Conservation (phyloP, 2,797 vertebrate species). For the Clarias pachynema region DNA sequence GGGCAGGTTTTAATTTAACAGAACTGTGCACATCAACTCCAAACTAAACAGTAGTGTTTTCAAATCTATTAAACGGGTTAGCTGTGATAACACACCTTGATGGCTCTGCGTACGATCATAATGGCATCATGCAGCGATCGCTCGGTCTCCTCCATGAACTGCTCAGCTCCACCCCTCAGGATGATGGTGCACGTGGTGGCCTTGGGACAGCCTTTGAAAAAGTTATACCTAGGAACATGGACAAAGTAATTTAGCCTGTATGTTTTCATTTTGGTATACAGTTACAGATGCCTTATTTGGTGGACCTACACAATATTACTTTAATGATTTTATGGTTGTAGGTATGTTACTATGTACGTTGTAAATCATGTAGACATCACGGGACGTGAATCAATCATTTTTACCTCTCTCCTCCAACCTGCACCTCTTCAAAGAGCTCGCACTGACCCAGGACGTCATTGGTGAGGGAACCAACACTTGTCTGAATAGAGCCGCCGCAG, state of each 20-base stretch:
- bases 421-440: constrained; percentile 91
- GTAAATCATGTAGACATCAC: not conserved
- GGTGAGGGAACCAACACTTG: constrained; percentile 82
- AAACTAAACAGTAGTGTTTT: not conserved
- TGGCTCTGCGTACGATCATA: constrained; percentile 97
- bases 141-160: constrained; percentile 98
- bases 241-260: not conserved
- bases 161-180: constrained; percentile 91
- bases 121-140: constrained; percentile 96
- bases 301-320: too few species aligned
- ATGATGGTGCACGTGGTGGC: constrained; percentile 95
- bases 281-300: not conserved
- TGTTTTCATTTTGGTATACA: too few species aligned
- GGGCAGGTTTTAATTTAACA: not conserved
- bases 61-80: not conserved
- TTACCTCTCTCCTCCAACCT: constrained; percentile 96
- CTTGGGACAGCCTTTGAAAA: constrained; percentile 94
- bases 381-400: not conserved
- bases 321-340: not conserved
- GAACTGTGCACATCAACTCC: not conserved
- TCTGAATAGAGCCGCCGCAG: constrained; percentile 97
- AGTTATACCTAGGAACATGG: constrained; percentile 84
- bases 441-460: constrained; percentile 89
- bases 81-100: constrained; percentile 80
- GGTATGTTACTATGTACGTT: not conserved